phyloP scores from a whole-genome alignment of 2,797 vertebrate genomes.

The Rhodeus uyekii region DNA sequence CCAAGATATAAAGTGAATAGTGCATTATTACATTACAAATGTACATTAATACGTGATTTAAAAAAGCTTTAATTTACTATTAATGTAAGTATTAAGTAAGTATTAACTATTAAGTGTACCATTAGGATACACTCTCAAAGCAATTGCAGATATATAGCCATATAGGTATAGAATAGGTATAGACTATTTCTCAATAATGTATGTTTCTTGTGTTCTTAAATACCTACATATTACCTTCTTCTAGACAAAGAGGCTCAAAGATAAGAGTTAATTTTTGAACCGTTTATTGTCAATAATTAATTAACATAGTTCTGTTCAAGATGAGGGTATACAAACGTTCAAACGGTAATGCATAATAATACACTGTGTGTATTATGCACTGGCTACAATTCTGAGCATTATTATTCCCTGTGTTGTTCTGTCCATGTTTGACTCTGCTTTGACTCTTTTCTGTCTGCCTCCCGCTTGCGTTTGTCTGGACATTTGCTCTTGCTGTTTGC shows the following conservation, averaged over 20 bases:
- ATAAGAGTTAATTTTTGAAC: background rate
- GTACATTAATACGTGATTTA: constrained; percentile 20
- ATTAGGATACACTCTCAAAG: background rate
- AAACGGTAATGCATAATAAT: background rate
- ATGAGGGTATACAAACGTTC: background rate
- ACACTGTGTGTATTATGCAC: too few species aligned
- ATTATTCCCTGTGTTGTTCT: too few species aligned
- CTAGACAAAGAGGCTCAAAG: background rate
- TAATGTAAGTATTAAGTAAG: too few species aligned
- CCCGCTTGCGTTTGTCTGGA: too few species aligned
- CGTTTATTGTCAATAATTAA: background rate
- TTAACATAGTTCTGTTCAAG: background rate
- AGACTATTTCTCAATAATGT: too few species aligned
- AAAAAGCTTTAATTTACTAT: constrained; percentile 14
- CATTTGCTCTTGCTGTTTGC: too few species aligned
- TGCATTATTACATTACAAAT: too few species aligned
- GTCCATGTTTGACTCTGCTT: too few species aligned
- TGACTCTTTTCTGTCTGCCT: too few species aligned
- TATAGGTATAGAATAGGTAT: too few species aligned
- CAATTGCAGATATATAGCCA: background rate
- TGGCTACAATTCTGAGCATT: too few species aligned
- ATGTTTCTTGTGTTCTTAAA: background rate
- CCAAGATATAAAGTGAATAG: background rate
- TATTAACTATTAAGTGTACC: too few species aligned
- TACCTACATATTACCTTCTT: background rate